Base-by-base conservation (phyloP, 2,888 invertebrate genomes). In the Vesta saturnalis region DNA sequence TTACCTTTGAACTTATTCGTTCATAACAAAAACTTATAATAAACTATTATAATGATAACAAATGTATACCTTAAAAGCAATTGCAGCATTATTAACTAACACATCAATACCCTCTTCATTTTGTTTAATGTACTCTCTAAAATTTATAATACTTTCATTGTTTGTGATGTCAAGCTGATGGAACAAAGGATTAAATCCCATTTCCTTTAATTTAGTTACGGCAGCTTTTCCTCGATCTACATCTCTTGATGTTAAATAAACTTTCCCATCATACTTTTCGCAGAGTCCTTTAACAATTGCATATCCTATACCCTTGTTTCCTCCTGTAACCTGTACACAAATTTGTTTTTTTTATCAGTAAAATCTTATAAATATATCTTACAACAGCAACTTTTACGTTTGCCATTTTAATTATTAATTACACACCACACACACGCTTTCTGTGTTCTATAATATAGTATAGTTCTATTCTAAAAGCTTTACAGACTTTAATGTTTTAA, bases 81-180 rank as follows among this genome's bases (percentile, higher is more conserved):
- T 91, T 0, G 89, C 93, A 5, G 93, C 93, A 81, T 94, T 94
- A 78, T 94, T 94, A 0, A 94, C 87, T 46, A 93, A 84, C 57
- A 93, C 79, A 83, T 94, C 92, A 1, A 94, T 83, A 0, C 92
- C 91, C 0, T 88, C 90, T 76, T 93, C 86, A 19, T 86, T 87
- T 15, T 84, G 81, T 74, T 88, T 85, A 1, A 94, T 79, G 74
- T 87, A 87, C 73, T 90, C 86, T 12, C 85, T 85, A 70, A 93
- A 89, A 2, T 72, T 80, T 57, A 86, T 82, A 4, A 93, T 83
- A 75, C 92, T 92, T 1, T 83, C 80, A 43, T 83, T 81, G 72
- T 90, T 86, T 1, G 87, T 88, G 57, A 93, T 86, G 77, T 94
- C 93, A 18, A 94, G 83, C 75, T 91, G 90, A 78, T 92, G 91